These are phyloP conservation scores for Phocoena sinus DNA, from an alignment of 2,113 vertebrate genomes.

Conservation along the genomic window DNA sequence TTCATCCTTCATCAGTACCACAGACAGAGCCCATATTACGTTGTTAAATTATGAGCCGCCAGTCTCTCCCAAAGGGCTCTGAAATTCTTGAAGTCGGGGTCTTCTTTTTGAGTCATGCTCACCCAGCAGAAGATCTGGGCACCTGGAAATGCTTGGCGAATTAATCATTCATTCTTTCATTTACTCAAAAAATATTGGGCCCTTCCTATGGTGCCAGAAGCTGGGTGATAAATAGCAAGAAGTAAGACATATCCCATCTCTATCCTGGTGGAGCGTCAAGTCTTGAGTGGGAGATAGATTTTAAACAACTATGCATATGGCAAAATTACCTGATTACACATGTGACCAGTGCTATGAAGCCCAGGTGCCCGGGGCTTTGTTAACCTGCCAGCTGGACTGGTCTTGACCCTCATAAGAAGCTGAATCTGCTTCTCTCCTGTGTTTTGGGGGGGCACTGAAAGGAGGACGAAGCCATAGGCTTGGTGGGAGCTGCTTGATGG, in stretches of 20 bases:
- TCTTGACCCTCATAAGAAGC: accelerated
- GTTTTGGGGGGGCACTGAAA: not conserved
- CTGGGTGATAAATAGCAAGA: not conserved
- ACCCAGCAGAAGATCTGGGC: not conserved
- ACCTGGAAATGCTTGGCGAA: not conserved
- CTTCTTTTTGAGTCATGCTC: not conserved
- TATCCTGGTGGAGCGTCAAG: not conserved
- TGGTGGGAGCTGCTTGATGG: not conserved
- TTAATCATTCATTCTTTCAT: not conserved
- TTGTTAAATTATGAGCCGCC: too few relatives aligned
- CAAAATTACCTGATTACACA: not conserved
- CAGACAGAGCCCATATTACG: accelerated
- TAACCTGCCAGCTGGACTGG: not conserved
- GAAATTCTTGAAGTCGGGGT: not conserved
- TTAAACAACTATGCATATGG: too few relatives aligned
- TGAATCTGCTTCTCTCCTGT: not conserved
- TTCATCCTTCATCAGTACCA: accelerated
- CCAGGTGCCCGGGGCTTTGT: accelerated
- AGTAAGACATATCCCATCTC: not conserved
- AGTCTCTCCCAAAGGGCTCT: not conserved
- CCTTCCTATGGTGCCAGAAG: not conserved
- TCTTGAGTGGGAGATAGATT: not conserved
- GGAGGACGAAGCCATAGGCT: too few relatives aligned
- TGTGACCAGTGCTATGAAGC: not conserved
- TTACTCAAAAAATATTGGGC: not conserved